These are phyloP conservation scores for Aulostomus chinensis DNA, from an alignment of 2,797 vertebrate genomes.

Conservation along the genomic window DNA sequence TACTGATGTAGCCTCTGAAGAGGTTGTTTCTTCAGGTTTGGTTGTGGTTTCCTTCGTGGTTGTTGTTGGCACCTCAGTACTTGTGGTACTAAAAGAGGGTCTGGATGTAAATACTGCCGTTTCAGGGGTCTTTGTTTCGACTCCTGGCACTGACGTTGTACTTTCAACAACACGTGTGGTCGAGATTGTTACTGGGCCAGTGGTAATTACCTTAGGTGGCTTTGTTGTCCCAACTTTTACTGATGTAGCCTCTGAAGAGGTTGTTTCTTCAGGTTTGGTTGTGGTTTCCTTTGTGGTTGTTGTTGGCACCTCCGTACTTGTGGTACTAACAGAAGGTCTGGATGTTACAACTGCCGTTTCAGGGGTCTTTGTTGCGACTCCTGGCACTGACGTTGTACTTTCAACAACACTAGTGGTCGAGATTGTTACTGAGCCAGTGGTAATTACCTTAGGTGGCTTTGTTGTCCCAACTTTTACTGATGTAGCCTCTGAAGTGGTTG, in stretches of 20 bases:
- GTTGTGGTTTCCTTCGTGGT: neutral
- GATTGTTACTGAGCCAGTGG: neutral
- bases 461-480: neutral
- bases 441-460: neutral
- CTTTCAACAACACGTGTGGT: neutral
- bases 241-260: neutral
- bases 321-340: neutral
- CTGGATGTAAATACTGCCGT: neutral
- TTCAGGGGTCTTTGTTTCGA: neutral
- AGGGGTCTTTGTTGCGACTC: neutral
- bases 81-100: neutral
- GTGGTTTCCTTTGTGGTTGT: neutral
- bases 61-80: neutral
- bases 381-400: neutral
- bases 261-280: neutral
- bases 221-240: neutral
- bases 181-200: neutral
- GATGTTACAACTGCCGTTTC: conserved; percentile 2
- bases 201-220: neutral
- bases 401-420: neutral
- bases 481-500: neutral
- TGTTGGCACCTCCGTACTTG: neutral
- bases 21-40: too few species aligned
- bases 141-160: neutral
- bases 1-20: neutral